A percentile compares a stretch with the other conserved stretches of the same genome.
These are phyloP conservation scores for Eristalis arbustorum DNA, from an alignment of 2,888 invertebrate species.

Conservation along the genomic window DNA sequence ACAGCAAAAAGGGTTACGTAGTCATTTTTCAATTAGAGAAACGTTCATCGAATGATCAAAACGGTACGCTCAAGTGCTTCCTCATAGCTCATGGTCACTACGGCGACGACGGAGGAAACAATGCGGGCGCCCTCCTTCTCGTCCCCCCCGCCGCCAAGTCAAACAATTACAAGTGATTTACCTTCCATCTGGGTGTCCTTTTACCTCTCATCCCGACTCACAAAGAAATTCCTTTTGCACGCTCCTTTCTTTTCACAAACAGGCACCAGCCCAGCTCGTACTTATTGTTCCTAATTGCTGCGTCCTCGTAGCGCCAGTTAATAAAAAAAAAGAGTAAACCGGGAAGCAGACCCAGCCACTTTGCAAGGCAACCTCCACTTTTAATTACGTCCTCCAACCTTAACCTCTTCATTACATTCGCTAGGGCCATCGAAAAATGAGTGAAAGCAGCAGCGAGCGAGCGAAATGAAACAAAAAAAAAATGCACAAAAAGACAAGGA, in stretches of 20 bases:
- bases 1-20: neutral
- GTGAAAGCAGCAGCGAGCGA: neutral
- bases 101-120: neutral
- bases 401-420: conserved; percentile 38
- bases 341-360: neutral
- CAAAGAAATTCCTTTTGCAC: neutral
- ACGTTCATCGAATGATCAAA: neutral
- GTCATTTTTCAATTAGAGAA: neutral
- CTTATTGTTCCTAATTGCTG: neutral
- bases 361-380: conserved; percentile 27
- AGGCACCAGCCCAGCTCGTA: neutral
- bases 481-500: conserved; percentile 6
- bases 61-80: neutral
- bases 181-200: neutral
- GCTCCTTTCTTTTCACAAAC: neutral
- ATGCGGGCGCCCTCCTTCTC: neutral
- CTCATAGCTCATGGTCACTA: neutral
- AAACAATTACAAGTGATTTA: neutral
- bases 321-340: neutral
- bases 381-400: conserved; percentile 60
- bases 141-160: neutral
- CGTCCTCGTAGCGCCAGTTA: neutral
- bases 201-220: neutral
- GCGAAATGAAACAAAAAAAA: neutral
- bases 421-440: neutral